Conservation (phyloP, 1,140 invertebrate species). For the Penaeus indicus region DNA sequence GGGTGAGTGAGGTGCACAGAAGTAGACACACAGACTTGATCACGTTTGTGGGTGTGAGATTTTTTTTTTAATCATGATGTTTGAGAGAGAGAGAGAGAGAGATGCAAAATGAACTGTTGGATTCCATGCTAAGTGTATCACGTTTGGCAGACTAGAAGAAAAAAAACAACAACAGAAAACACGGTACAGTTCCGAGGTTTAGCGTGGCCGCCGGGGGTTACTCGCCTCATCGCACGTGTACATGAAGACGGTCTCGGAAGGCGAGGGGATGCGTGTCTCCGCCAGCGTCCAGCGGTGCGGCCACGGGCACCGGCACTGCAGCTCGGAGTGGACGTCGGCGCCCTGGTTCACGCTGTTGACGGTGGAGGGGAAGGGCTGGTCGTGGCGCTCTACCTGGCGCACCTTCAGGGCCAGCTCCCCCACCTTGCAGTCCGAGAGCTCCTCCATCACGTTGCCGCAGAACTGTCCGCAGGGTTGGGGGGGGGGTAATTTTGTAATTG, state of each 20-base stretch:
- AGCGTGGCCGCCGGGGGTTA: not conserved
- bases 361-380: conserved; percentile 61
- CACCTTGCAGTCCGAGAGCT: conserved; percentile 57
- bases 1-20: not conserved
- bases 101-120: too few relatives aligned
- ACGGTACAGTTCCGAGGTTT: not conserved
- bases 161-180: not conserved
- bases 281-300: conserved; percentile 32
- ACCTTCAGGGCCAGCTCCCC: conserved; percentile 65
- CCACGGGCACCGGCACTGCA: conserved; percentile 53
- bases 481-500: too few relatives aligned
- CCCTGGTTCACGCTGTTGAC: conserved; percentile 65
- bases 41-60: too few relatives aligned
- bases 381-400: conserved; percentile 41
- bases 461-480: conserved; percentile 10
- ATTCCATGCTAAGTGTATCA: too few relatives aligned
- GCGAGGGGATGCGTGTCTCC: conserved; percentile 31
- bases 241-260: conserved; percentile 41
- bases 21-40: too few relatives aligned
- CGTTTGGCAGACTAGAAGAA: not conserved
- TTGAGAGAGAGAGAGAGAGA: too few relatives aligned
- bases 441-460: conserved; percentile 49
- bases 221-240: conserved; percentile 49
- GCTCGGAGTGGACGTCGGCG: conserved; percentile 60
- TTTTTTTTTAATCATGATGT: too few relatives aligned